A percentile compares a stretch with the other conserved stretches of the same genome.
phyloP scores from a whole-genome alignment of 2,113 vertebrate species.

The Neopipo cinnamomea region DNA sequence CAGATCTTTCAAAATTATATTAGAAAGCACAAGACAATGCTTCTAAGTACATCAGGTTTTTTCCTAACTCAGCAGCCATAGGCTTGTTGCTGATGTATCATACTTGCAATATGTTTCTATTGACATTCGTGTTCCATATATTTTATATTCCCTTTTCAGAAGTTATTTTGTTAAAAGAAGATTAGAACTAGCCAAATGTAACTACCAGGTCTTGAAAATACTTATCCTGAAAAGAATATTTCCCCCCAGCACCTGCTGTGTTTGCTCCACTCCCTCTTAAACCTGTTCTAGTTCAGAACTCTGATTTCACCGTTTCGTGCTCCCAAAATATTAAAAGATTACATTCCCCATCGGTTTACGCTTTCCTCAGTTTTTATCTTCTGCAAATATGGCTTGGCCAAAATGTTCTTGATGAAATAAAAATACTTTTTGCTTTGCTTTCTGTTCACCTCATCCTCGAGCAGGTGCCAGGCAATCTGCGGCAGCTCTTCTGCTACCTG shows the following conservation, averaged over 20 bases:
- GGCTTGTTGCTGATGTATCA: neutral
- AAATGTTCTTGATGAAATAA: slow-evolving; percentile 13
- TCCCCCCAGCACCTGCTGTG: neutral
- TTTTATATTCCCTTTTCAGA: neutral
- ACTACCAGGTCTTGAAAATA: neutral
- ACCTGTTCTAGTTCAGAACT: neutral
- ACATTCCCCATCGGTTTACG: neutral
- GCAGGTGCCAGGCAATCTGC: slow-evolving; percentile 50
- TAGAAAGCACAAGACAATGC: neutral
- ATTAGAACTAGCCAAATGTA: neutral
- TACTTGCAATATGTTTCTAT: neutral
- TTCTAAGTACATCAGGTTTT: neutral
- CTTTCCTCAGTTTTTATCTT: neutral
- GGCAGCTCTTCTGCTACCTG: slow-evolving; percentile 37
- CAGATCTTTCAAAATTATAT: neutral
- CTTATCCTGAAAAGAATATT: neutral
- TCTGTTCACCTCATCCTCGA: slow-evolving; percentile 7
- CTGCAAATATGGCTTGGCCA: neutral
- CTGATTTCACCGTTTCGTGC: neutral
- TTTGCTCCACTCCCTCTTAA: neutral
- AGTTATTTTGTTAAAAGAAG: neutral
- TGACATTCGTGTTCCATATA: neutral
- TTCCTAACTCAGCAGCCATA: neutral
- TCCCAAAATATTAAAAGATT: neutral
- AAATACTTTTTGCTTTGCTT: slow-evolving; percentile 38